phyloP scores from a whole-genome alignment of 2,888 invertebrate species.

The Nebria brevicollis region DNA sequence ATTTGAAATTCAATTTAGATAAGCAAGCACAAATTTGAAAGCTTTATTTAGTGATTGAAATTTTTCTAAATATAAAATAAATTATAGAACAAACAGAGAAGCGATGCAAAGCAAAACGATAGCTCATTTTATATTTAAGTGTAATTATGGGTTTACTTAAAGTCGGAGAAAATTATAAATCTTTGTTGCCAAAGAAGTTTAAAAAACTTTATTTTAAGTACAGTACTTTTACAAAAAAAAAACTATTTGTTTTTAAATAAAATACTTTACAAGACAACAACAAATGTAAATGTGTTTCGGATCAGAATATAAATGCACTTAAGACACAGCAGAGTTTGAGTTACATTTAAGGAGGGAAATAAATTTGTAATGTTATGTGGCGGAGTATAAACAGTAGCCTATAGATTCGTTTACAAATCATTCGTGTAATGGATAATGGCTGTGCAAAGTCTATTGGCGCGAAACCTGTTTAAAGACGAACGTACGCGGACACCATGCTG shows the following conservation, averaged over 20 bases:
- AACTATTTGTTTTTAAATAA: background rate
- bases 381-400: constrained; percentile 8
- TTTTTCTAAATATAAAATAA: too few species aligned
- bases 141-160: too few species aligned
- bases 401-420: constrained; percentile 7
- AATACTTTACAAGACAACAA: background rate
- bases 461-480: constrained; percentile 11
- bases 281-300: background rate
- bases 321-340: background rate
- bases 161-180: too few species aligned
- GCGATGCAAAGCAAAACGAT: too few species aligned
- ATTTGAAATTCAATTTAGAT: too few species aligned
- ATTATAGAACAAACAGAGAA: too few species aligned
- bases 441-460: constrained; percentile 2
- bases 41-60: too few species aligned
- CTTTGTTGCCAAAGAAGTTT: background rate
- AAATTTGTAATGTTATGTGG: background rate
- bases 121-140: too few species aligned
- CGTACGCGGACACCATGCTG: constrained; percentile 8
- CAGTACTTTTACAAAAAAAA: background rate
- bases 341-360: constrained; percentile 8
- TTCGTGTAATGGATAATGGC: constrained; percentile 7
- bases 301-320: background rate
- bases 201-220: background rate
- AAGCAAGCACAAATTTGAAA: too few species aligned